phyloP scores from a whole-genome alignment of 2,888 invertebrate species.

The Scaptomyza caliginosa region DNA sequence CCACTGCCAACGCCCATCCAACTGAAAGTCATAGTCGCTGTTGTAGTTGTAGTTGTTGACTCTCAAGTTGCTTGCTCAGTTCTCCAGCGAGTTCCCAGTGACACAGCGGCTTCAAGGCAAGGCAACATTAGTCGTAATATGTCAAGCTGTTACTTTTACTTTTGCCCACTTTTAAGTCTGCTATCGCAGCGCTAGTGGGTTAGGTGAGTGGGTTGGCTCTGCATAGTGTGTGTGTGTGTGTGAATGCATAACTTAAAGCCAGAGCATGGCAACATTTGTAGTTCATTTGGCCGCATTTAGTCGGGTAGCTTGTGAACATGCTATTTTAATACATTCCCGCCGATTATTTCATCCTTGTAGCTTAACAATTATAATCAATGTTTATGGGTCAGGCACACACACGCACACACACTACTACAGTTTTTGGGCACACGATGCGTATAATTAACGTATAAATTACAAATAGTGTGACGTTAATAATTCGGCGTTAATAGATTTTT shows the following conservation, averaged over 20 bases:
- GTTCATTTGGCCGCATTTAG: constrained; percentile 32
- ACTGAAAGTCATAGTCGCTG: constrained; percentile 14
- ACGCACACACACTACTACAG: neutral
- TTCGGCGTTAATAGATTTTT: constrained; percentile 77
- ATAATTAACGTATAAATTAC: constrained; percentile 79
- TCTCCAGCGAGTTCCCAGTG: constrained; percentile 49
- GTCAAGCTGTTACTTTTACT: constrained; percentile 65
- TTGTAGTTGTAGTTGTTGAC: constrained; percentile 42
- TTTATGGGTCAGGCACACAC: constrained; percentile 36
- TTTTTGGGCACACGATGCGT: constrained; percentile 25
- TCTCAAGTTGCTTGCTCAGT: constrained; percentile 75
- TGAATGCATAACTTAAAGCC: constrained; percentile 36
- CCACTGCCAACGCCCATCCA: neutral
- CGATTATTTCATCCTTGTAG: neutral
- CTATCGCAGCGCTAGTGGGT: constrained; percentile 42
- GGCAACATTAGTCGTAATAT: constrained; percentile 73
- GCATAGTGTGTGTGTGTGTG: constrained; percentile 27
- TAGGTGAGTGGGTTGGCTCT: constrained; percentile 1
- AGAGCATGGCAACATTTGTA: constrained; percentile 31
- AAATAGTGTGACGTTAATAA: constrained; percentile 78
- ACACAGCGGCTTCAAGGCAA: constrained; percentile 46
- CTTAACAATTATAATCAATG: constrained; percentile 63
- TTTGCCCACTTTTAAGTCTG: constrained; percentile 54
- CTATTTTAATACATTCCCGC: neutral
- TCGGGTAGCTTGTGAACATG: constrained; percentile 21